phyloP scores from a whole-genome alignment of 1,140 invertebrate species.

The Drosophila tani region DNA sequence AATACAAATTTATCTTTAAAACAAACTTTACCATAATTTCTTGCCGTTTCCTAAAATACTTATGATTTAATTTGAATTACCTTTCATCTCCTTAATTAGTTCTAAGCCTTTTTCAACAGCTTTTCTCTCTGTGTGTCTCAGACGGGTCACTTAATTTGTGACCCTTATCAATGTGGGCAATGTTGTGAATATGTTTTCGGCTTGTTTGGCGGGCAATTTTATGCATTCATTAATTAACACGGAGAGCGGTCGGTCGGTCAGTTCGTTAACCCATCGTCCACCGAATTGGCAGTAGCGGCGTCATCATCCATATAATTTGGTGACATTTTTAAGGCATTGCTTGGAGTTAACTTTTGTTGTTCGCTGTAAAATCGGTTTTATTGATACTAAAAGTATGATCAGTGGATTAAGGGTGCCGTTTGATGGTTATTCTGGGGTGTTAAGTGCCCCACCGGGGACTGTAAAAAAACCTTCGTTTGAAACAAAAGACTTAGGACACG shows the following conservation, averaged over 20 bases:
- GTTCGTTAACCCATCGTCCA: slow-evolving; percentile 78
- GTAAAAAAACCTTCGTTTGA: slow-evolving; percentile 48
- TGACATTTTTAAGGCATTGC: slow-evolving; percentile 44
- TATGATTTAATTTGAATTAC: neutral
- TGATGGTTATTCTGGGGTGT: slow-evolving; percentile 53
- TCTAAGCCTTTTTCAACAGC: neutral
- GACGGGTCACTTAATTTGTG: slow-evolving; percentile 66
- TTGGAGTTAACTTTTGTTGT: slow-evolving; percentile 39
- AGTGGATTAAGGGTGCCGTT: slow-evolving; percentile 53
- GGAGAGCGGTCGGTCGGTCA: slow-evolving; percentile 23
- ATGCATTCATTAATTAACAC: slow-evolving; percentile 74
- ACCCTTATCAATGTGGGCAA: slow-evolving; percentile 71
- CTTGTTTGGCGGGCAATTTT: slow-evolving; percentile 55
- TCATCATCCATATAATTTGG: slow-evolving; percentile 44
- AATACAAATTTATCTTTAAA: too few species aligned
- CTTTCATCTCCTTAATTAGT: neutral
- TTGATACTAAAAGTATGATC: slow-evolving; percentile 51
- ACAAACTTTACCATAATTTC: neutral
- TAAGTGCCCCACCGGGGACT: slow-evolving; percentile 45
- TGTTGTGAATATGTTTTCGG: slow-evolving; percentile 70
- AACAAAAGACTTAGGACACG: slow-evolving; percentile 73
- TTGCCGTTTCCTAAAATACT: too few species aligned
- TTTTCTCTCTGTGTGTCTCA: slow-evolving; percentile 5
- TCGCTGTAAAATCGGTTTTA: slow-evolving; percentile 69
- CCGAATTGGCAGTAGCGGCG: slow-evolving; percentile 22